phyloP scores from a whole-genome alignment of 2,888 invertebrate genomes.

The Tiliacea aurago region DNA sequence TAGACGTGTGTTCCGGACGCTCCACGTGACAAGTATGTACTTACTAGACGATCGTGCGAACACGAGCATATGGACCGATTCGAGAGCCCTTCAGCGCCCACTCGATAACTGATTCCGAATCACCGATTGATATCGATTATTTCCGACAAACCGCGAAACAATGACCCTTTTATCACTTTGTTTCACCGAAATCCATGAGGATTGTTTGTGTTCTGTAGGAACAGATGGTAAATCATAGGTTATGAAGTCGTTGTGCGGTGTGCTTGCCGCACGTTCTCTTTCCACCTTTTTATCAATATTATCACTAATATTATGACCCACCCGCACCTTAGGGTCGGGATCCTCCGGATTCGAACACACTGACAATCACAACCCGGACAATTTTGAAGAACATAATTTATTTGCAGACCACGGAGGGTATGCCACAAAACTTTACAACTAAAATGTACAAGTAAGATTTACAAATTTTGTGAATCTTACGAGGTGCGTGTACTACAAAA shows the following conservation, averaged over 20 bases:
- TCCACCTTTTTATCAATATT: background rate
- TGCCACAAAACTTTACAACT: background rate
- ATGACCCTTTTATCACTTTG: constrained; percentile 72
- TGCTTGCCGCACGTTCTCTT: background rate
- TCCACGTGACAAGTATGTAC: constrained; percentile 75
- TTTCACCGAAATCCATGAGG: constrained; percentile 59
- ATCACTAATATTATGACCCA: background rate
- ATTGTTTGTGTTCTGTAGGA: constrained; percentile 31
- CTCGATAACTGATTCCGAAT: constrained; percentile 82
- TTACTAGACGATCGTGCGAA: constrained; percentile 77
- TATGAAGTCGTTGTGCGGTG: background rate
- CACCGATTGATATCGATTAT: constrained; percentile 81
- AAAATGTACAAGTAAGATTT: no score
- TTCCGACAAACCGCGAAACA: constrained; percentile 73
- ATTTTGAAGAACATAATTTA: no score
- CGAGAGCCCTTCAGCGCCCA: constrained; percentile 75
- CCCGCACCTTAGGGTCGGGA: background rate
- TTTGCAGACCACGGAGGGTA: background rate
- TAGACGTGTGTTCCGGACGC: constrained; percentile 77
- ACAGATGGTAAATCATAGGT: constrained; percentile 28
- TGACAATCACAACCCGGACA: background rate
- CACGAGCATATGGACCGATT: constrained; percentile 74
- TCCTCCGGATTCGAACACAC: no score
- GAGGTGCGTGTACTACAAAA: background rate
- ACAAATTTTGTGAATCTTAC: no score